Evolutionary conservation across 2,888 invertebrate genomes (phyloP).

Genomic region (Zaprionus lineosus): DNA sequence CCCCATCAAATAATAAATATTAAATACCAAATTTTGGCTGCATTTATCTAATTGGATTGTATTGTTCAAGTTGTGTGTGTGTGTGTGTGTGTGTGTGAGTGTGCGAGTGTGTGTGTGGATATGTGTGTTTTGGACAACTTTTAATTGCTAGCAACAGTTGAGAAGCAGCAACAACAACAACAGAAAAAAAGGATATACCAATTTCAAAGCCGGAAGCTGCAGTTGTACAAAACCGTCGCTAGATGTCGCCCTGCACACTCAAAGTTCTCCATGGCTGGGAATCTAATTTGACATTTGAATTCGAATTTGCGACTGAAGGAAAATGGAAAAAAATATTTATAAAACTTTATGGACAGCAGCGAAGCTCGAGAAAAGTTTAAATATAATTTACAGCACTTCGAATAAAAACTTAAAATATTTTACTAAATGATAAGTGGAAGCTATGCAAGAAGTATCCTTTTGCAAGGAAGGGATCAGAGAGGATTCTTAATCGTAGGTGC

Average conservation of each 20-base stretch:
- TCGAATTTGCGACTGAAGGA: constrained; percentile 34
- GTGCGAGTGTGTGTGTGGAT: neutral
- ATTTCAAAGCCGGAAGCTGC: constrained; percentile 1
- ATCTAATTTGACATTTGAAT: constrained; percentile 66
- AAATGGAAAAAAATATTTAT: neutral
- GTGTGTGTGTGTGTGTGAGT: neutral
- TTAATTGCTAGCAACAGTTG: constrained; percentile 20
- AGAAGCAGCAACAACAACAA: neutral
- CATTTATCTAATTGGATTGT: constrained; percentile 71
- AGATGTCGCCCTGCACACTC: constrained; percentile 29
- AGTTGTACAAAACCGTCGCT: constrained; percentile 31
- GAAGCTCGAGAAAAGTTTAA: constrained; percentile 34
- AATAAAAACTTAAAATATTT: constrained; percentile 17
- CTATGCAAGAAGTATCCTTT: too few relatives aligned
- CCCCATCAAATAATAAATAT: constrained; percentile 53
- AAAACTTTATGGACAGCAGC: constrained; percentile 45
- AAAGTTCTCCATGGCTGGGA: constrained; percentile 51
- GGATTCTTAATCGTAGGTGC: too few relatives aligned
- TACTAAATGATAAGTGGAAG: too few relatives aligned
- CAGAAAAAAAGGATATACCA: neutral
- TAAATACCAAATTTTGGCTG: constrained; percentile 53
- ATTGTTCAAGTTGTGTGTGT: constrained; percentile 10
- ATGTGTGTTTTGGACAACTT: neutral
- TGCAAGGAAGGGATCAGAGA: too few relatives aligned
- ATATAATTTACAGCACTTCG: constrained; percentile 14